These are phyloP conservation scores for Carduelis carduelis DNA, from an alignment of 2,797 vertebrate species.

Conservation along the genomic window DNA sequence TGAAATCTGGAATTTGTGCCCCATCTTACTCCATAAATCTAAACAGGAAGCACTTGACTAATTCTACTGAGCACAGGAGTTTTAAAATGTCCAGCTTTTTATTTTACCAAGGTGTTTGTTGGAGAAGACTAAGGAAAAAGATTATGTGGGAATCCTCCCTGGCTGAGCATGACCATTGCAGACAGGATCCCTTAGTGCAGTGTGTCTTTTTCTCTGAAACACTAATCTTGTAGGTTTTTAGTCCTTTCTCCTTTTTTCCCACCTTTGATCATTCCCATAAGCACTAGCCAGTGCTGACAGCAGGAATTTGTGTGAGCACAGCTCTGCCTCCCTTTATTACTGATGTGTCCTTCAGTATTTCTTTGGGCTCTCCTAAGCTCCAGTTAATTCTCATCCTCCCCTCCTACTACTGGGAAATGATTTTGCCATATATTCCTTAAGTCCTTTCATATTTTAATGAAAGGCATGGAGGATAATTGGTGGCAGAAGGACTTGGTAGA, in stretches of 20 bases:
- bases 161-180: neutral
- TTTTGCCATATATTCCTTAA: conserved; percentile 7
- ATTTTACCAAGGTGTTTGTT: neutral
- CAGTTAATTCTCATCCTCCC: conserved; percentile 12
- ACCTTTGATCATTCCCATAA: neutral
- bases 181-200: neutral
- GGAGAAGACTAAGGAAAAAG: neutral
- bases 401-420: conserved; percentile 4
- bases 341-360: neutral
- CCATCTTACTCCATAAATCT: neutral
- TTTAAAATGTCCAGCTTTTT: neutral
- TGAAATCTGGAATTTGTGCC: neutral
- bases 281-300: neutral
- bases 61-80: neutral
- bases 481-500: conserved; percentile 10
- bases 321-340: neutral
- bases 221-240: neutral
- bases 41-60: neutral
- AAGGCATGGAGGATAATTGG: conserved; percentile 20
- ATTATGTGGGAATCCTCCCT: neutral
- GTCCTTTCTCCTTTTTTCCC: neutral
- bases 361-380: neutral
- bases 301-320: neutral
- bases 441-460: conserved; percentile 44
- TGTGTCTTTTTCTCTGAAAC: neutral